A percentile compares a stretch with the other conserved stretches of the same genome.
These are phyloP conservation scores for Epizoanthus ramosus DNA, from an alignment of 92 coral and sea anemone species.

Conservation along the genomic window DNA sequence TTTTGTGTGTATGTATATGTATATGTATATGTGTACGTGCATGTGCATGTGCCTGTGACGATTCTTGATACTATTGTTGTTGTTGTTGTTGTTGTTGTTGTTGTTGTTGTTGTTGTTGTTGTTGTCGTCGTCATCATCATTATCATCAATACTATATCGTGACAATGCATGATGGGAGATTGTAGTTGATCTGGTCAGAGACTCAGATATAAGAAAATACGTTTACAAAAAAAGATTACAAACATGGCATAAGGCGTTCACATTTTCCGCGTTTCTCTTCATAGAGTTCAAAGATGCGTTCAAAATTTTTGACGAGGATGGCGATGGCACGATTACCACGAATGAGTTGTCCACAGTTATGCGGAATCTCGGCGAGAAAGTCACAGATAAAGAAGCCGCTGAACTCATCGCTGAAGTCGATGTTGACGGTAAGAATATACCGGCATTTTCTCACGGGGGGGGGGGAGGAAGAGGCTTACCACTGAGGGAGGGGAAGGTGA, in stretches of 20 bases:
- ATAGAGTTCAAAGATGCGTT: conserved; percentile 85
- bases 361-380: conserved; percentile 69
- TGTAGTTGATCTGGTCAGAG: no score
- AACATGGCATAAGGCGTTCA: no score
- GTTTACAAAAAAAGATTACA: no score
- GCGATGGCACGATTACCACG: conserved; percentile 75
- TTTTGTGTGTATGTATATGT: not conserved
- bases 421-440: conserved; percentile 57
- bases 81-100: not conserved
- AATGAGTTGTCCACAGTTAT: conserved; percentile 73
- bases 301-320: conserved; percentile 70
- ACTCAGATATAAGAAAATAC: no score
- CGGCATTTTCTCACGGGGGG: no score
- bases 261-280: no score
- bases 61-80: not conserved
- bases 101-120: not conserved
- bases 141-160: not conserved
- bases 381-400: conserved; percentile 58
- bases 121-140: not conserved
- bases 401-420: conserved; percentile 82
- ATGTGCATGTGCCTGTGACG: no score
- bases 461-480: no score
- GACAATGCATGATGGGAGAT: no score
- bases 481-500: no score
- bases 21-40: no score